A percentile compares a stretch with the other conserved stretches of the same genome.
Evolutionary conservation across 2,113 vertebrate species (phyloP).

Genomic region (Sterna hirundo): DNA sequence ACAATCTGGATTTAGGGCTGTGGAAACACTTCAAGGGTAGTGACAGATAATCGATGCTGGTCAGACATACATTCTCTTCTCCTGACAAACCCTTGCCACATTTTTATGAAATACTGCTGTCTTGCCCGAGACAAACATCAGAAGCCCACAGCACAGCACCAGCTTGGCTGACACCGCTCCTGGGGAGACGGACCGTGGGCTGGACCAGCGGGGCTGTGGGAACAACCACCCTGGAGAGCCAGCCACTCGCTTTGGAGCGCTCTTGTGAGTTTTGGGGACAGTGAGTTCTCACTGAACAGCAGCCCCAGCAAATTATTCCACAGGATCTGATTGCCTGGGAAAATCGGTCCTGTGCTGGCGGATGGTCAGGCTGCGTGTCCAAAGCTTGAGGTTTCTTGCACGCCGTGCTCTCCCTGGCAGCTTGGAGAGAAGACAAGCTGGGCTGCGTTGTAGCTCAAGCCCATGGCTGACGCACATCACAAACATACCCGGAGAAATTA

Average conservation of each 20-base stretch:
- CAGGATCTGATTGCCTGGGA: not conserved
- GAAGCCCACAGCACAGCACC: not conserved
- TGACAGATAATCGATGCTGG: not conserved
- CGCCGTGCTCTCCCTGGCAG: not conserved
- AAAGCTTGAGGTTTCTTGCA: not conserved
- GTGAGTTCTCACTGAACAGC: not conserved
- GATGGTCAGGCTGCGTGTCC: not conserved
- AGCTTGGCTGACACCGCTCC: not conserved
- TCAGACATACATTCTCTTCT: not conserved
- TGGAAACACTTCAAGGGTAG: not conserved
- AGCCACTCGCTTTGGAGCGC: not conserved
- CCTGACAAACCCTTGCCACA: not conserved
- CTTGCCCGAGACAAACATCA: not conserved
- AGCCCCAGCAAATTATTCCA: not conserved
- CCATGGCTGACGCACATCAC: not conserved
- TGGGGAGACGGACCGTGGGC: accelerated
- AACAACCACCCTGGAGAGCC: not conserved
- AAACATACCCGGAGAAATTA: accelerated
- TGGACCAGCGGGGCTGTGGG: accelerated
- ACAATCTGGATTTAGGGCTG: not conserved
- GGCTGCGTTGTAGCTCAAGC: not conserved
- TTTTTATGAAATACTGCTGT: not conserved
- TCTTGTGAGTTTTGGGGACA: not conserved
- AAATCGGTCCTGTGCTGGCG: not conserved
- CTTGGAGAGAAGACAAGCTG: not conserved